Base-by-base conservation (phyloP, 2,888 invertebrate species). In the Plagiodera versicolora region DNA sequence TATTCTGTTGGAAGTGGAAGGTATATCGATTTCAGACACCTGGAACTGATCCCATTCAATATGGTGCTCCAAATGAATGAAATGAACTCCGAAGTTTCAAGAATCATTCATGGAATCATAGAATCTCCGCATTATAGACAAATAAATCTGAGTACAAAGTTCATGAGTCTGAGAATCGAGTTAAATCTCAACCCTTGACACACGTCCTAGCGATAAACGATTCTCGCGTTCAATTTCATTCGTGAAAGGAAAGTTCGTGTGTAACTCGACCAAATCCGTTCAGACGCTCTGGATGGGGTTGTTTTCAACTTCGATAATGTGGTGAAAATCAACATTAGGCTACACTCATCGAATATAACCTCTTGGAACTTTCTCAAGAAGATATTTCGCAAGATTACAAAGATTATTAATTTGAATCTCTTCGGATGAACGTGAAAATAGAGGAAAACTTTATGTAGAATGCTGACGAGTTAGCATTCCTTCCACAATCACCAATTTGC, bases 151-250 rank as follows among this genome's bases (percentile, higher is more conserved):
- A n/a, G n/a, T n/a, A n/a, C n/a, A n/a, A n/a, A n/a, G n/a, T n/a
- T n/a, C n/a, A n/a, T n/a, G 54, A 45, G 60, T 51, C 39, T 35
- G 3, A 56, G 39, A 60, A 55, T 53, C 20, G 47, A 56, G 53
- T 53, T 56, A 44, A 48, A 44, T 24, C 53, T 56, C 56, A 45
- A 60, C 60, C 54, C 47, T 56, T 46, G 63, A 58, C 61, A n/a
- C n/a, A 63, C 66, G 61, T 63, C 66, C 61, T 24, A 44, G 63
- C 66, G 57, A 62, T 63, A 55, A 61, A 66, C 66, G 61, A 63
- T 54, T 56, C 45, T 46, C 39, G 47, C 60, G 61, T 64, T 64
- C 64, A 66, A 66, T 66, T 66, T 58, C 60, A 64, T 66, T 66
- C 62, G 57, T 53, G 50, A 62, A 62, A 66, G 62, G 60, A 58